Percentiles rank a stretch among this genome's conserved stretches.
Evolutionary conservation across 2,888 invertebrate genomes (phyloP).

Genomic region (Chymomyza amoena): DNA sequence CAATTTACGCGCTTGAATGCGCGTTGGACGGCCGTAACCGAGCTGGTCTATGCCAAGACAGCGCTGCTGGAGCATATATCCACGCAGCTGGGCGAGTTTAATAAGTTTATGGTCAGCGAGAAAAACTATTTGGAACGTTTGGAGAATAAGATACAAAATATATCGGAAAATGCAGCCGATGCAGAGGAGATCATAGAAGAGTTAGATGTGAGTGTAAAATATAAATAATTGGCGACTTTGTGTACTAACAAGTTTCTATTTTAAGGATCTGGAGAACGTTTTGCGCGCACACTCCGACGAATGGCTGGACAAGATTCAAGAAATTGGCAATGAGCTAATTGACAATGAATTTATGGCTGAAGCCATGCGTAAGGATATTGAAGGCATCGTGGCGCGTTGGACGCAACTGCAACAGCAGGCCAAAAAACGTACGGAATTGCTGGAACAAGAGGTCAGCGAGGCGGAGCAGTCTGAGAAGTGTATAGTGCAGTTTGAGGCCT

Average conservation of each 20-base stretch:
- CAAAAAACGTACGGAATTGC: constrained; percentile 79
- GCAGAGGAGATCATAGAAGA: constrained; percentile 96
- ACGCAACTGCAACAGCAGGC: constrained; percentile 84
- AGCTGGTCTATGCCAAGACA: constrained; percentile 84
- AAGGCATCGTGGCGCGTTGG: constrained; percentile 83
- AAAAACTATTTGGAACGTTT: constrained; percentile 89
- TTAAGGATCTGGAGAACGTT: constrained; percentile 90
- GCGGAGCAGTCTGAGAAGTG: constrained; percentile 88
- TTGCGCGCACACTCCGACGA: constrained; percentile 85
- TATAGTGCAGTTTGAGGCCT: constrained; percentile 86
- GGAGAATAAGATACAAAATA: constrained; percentile 86
- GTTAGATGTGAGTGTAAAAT: constrained; percentile 84
- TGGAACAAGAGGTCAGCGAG: constrained; percentile 86
- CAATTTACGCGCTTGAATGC: constrained; percentile 85
- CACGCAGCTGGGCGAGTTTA: constrained; percentile 87
- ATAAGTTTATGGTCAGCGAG: constrained; percentile 86
- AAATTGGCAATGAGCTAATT: constrained; percentile 86
- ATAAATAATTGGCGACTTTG: too few relatives aligned
- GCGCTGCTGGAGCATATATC: constrained; percentile 86
- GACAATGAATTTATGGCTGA: constrained; percentile 87
- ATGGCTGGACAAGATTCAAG: constrained; percentile 86
- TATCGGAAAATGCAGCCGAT: constrained; percentile 85
- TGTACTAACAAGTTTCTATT: not conserved
- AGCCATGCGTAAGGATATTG: constrained; percentile 84
- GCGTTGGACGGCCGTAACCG: constrained; percentile 85